phyloP scores from a whole-genome alignment of 2,797 vertebrate species.

The Austrolebias charrua region DNA sequence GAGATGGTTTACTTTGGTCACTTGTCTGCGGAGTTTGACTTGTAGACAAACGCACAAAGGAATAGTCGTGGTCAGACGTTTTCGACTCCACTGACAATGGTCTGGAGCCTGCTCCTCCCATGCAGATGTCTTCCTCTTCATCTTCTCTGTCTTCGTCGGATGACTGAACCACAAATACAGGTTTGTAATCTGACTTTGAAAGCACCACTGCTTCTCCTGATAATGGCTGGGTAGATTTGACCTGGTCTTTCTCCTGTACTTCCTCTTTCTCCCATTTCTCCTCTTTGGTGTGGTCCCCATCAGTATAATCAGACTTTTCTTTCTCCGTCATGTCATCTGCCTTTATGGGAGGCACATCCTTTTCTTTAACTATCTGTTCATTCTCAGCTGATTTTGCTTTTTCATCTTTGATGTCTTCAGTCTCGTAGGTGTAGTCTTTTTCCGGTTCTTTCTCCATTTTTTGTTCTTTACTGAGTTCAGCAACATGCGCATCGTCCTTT shows the following conservation, averaged over 20 bases:
- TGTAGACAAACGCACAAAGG: conserved; percentile 32
- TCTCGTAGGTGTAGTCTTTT: conserved; percentile 65
- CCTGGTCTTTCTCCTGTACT: conserved; percentile 71
- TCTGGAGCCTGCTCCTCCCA: conserved; percentile 78
- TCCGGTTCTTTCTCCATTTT: conserved; percentile 78
- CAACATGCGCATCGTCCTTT: conserved; percentile 72
- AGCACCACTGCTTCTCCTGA: conserved; percentile 32
- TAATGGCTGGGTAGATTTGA: conserved; percentile 47
- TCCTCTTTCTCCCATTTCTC: conserved; percentile 76
- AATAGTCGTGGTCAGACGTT: conserved; percentile 63
- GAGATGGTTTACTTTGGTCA: conserved; percentile 51
- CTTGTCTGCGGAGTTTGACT: conserved; percentile 20
- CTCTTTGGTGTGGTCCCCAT: conserved; percentile 59
- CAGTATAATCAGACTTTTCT: conserved; percentile 46
- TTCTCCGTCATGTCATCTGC: conserved; percentile 38
- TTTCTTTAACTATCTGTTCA: conserved; percentile 26
- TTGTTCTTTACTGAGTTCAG: conserved; percentile 75
- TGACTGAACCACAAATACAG: conserved; percentile 72
- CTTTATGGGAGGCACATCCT: conserved; percentile 21
- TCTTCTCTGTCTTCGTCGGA: conserved; percentile 80
- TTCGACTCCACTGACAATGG: conserved; percentile 65
- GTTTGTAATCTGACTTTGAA: conserved; percentile 56
- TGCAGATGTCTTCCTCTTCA: conserved; percentile 77
- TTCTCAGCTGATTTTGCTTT: conserved; percentile 41
- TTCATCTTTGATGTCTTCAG: conserved; percentile 55